Evolutionary conservation across 2,888 invertebrate species (phyloP).

Genomic region (Callyntrura sp.): DNA sequence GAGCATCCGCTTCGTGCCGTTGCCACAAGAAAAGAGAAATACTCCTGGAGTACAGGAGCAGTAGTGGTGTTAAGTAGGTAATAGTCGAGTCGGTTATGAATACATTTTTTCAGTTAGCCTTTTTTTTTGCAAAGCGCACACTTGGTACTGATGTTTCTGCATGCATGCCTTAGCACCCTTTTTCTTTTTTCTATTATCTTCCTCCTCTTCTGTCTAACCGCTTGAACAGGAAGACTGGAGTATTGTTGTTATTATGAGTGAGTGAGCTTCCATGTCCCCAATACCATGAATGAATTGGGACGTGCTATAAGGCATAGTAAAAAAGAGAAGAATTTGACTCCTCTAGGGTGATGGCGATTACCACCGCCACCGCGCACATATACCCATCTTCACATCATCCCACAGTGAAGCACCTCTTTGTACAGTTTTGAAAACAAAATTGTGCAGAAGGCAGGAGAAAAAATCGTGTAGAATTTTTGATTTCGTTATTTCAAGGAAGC

Average conservation of each 20-base stretch:
- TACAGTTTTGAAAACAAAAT: neutral
- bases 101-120: constrained; percentile 55
- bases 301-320: neutral
- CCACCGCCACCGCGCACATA: neutral
- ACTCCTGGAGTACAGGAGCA: neutral
- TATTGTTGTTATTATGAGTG: constrained; percentile 44
- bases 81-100: constrained; percentile 47
- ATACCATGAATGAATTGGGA: constrained; percentile 37
- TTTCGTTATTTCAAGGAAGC: constrained; percentile 52
- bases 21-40: constrained; percentile 14
- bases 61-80: neutral
- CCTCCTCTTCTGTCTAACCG: constrained; percentile 9
- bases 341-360: neutral
- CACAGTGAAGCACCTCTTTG: neutral
- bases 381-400: too few relatives aligned
- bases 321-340: constrained; percentile 5
- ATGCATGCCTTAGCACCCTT: constrained; percentile 50
- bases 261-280: constrained; percentile 32
- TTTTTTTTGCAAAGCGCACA: neutral
- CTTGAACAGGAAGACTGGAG: constrained; percentile 31
- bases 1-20: constrained; percentile 52
- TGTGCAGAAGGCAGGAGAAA: neutral
- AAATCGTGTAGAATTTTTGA: constrained; percentile 32
- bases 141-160: neutral
- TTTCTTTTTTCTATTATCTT: neutral